Evolutionary conservation across 2,113 vertebrate species (phyloP).

Genomic region (Xenopus borealis): DNA sequence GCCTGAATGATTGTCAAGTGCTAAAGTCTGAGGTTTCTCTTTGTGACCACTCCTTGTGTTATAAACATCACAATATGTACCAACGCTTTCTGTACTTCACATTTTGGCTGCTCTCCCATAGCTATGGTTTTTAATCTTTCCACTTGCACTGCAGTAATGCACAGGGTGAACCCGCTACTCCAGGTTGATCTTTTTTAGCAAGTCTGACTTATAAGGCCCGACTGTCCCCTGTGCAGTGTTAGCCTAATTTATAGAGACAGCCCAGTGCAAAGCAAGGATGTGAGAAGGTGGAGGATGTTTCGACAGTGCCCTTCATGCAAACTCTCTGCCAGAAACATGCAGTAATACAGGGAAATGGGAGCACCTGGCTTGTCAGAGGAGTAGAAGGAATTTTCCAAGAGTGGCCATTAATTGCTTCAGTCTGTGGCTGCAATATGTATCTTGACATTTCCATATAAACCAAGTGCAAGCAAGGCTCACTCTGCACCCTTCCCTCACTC

Average conservation of each 20-base stretch:
- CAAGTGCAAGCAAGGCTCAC: constrained; percentile 24
- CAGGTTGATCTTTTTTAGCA: constrained; percentile 34
- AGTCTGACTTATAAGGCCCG: constrained; percentile 34
- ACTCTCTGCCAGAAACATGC: constrained; percentile 38
- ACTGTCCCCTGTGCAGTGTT: constrained; percentile 35
- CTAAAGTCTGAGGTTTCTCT: neutral
- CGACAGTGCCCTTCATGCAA: constrained; percentile 41
- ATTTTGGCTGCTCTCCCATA: constrained; percentile 28
- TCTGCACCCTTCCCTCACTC: constrained; percentile 24
- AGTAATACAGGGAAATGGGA: constrained; percentile 28
- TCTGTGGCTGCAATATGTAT: constrained; percentile 40
- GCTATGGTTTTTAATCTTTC: constrained; percentile 38
- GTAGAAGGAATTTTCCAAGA: constrained; percentile 43
- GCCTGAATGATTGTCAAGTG: no score
- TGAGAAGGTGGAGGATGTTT: constrained; percentile 40
- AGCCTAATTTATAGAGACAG: constrained; percentile 41
- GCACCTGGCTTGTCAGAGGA: constrained; percentile 37
- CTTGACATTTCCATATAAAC: constrained; percentile 41
- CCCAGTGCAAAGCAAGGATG: constrained; percentile 28
- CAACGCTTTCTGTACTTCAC: constrained; percentile 26
- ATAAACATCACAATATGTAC: constrained; percentile 20
- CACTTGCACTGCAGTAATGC: constrained; percentile 19
- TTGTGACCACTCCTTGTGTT: neutral
- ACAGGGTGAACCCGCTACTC: constrained; percentile 13
- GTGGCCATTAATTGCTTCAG: constrained; percentile 43